Percentiles rank a stretch among this genome's conserved stretches.
Evolutionary conservation across 2,797 vertebrate species (phyloP).

Genomic region (Podarcis siculus): DNA sequence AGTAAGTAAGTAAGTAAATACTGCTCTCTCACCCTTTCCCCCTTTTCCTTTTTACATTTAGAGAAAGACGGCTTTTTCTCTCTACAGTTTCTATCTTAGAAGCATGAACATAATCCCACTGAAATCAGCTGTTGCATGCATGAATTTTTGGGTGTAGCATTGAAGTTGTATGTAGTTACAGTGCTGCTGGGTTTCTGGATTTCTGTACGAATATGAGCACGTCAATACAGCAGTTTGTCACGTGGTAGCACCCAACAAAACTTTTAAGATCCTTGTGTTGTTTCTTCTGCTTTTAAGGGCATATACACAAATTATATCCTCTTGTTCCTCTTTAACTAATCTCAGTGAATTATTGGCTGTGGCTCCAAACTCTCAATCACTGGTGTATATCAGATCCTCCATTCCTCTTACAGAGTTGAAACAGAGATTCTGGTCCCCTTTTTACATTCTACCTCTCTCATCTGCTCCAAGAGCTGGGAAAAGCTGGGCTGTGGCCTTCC

Average conservation of each 20-base stretch:
- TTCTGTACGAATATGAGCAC: background rate
- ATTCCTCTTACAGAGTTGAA: background rate
- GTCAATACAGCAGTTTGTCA: constrained; percentile 10
- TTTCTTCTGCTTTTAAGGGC: background rate
- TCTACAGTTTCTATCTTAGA: background rate
- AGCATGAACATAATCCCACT: background rate
- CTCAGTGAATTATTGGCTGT: background rate
- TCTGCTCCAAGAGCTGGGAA: no score
- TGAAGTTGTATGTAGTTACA: background rate
- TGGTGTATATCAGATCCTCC: background rate
- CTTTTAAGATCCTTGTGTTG: background rate
- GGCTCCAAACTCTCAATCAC: background rate
- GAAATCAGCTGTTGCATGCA: background rate
- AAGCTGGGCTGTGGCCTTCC: no score
- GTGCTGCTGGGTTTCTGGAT: background rate
- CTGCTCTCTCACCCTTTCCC: background rate
- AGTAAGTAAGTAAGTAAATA: no score
- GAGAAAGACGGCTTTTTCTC: background rate
- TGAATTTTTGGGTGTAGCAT: background rate
- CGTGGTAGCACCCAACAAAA: constrained; percentile 59
- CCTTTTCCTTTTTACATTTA: background rate
- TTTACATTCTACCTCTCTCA: no score
- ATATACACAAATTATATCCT: background rate
- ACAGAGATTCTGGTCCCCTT: no score
- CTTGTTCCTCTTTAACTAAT: background rate